Percentiles rank a stretch among this genome's conserved stretches.
phyloP scores from a whole-genome alignment of 2,888 invertebrate genomes.

The Lottia scabra region DNA sequence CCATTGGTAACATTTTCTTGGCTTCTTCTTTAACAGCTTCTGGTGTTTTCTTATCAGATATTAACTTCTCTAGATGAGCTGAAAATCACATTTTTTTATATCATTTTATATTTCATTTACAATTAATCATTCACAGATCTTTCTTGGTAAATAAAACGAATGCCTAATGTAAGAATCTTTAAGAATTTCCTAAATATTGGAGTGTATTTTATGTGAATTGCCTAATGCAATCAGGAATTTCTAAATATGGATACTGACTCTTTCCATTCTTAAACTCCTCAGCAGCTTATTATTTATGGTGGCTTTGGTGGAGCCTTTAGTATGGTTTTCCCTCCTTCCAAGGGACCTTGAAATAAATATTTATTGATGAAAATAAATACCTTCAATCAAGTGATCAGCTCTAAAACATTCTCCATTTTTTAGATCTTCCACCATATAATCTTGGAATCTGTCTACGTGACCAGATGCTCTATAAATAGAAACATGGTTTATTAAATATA shows the following conservation, averaged over 20 bases:
- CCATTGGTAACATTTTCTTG: constrained; percentile 78
- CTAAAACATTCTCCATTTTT: constrained; percentile 97
- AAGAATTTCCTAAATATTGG: too few relatives aligned
- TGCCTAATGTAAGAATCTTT: too few relatives aligned
- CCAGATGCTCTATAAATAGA: constrained; percentile 84
- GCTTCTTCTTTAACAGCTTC: constrained; percentile 80
- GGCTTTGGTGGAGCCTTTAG: too few relatives aligned
- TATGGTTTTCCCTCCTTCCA: not conserved
- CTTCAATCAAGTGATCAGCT: constrained; percentile 96
- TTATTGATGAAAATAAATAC: constrained; percentile 39
- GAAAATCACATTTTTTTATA: constrained; percentile 17
- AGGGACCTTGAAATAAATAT: not conserved
- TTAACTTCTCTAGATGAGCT: constrained; percentile 85
- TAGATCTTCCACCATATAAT: constrained; percentile 98
- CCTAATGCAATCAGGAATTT: too few relatives aligned
- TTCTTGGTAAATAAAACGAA: too few relatives aligned
- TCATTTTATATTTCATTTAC: too few relatives aligned
- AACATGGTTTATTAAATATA: too few relatives aligned
- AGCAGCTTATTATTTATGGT: too few relatives aligned
- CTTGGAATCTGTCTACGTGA: constrained; percentile 98
- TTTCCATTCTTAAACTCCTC: too few relatives aligned
- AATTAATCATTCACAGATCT: too few relatives aligned
- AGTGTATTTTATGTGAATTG: too few relatives aligned
- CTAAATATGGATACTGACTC: too few relatives aligned
- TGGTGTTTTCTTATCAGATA: constrained; percentile 83